These are phyloP conservation scores for Leptocoma aspasia DNA, from an alignment of 2,113 vertebrate genomes.

Conservation along the genomic window DNA sequence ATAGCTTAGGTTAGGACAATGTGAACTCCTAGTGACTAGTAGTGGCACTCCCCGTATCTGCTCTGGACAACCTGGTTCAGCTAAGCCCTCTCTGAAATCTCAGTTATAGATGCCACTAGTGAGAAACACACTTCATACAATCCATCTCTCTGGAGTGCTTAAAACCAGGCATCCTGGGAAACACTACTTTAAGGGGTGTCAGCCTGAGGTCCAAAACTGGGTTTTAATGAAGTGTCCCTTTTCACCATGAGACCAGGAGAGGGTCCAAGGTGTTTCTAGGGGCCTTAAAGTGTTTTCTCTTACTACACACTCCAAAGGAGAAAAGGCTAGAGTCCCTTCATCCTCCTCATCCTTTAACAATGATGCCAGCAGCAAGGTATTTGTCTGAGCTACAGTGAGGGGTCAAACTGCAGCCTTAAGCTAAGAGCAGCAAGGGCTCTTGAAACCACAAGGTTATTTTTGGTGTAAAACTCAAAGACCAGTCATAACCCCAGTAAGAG, in stretches of 20 bases:
- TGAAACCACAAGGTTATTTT: background rate
- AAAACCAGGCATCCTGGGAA: background rate
- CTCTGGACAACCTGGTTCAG: background rate
- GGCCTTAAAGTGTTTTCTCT: background rate
- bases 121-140: background rate
- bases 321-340: background rate
- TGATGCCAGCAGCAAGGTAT: background rate
- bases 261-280: background rate
- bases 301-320: background rate
- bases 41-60: background rate
- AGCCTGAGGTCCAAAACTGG: background rate
- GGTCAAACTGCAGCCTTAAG: background rate
- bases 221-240: background rate
- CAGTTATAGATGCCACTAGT: background rate
- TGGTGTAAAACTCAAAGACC: background rate
- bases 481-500: background rate
- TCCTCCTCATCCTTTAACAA: background rate
- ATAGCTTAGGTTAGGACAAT: constrained; percentile 36
- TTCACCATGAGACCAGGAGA: background rate
- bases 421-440: background rate
- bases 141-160: background rate
- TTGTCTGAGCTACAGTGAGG: background rate
- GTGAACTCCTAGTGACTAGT: background rate
- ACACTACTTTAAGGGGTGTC: background rate
- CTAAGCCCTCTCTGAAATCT: constrained; percentile 12